These are phyloP conservation scores for Callithrix jacchus DNA, from an alignment of 2,113 vertebrate genomes.

Conservation along the genomic window DNA sequence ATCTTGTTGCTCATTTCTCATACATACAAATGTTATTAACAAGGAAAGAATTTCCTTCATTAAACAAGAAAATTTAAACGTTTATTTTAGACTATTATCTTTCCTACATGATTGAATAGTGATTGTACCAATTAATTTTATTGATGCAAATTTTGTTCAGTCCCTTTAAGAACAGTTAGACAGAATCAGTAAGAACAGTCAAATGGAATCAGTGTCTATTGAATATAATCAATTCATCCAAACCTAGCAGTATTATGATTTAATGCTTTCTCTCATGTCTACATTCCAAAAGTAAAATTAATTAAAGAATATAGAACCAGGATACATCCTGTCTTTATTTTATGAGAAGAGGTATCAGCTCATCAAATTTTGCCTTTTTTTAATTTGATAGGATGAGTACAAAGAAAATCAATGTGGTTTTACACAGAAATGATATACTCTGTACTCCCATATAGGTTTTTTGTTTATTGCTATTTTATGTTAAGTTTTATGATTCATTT, in stretches of 20 bases:
- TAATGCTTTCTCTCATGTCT: background rate
- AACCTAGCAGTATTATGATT: background rate
- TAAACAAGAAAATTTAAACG: conserved; percentile 39
- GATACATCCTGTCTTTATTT: background rate
- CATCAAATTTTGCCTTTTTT: background rate
- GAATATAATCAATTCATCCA: conserved; percentile 11
- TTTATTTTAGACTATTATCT: background rate
- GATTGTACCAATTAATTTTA: background rate
- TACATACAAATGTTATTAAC: background rate
- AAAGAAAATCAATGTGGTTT: background rate
- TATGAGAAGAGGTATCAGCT: background rate
- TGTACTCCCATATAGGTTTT: background rate
- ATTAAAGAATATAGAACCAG: background rate
- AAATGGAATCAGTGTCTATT: conserved; percentile 31
- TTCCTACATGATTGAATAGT: conserved; percentile 18
- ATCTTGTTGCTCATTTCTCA: background rate
- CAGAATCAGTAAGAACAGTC: conserved; percentile 5
- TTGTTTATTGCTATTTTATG: background rate
- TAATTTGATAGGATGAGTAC: background rate
- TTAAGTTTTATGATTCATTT: background rate
- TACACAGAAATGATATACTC: background rate
- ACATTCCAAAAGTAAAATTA: background rate
- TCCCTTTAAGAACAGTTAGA: background rate
- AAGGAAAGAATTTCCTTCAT: background rate
- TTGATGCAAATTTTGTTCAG: background rate